A percentile compares a stretch with the other conserved stretches of the same genome.
These are phyloP conservation scores for Melanerpes aurifrons DNA, from an alignment of 2,113 vertebrate genomes.

Conservation along the genomic window DNA sequence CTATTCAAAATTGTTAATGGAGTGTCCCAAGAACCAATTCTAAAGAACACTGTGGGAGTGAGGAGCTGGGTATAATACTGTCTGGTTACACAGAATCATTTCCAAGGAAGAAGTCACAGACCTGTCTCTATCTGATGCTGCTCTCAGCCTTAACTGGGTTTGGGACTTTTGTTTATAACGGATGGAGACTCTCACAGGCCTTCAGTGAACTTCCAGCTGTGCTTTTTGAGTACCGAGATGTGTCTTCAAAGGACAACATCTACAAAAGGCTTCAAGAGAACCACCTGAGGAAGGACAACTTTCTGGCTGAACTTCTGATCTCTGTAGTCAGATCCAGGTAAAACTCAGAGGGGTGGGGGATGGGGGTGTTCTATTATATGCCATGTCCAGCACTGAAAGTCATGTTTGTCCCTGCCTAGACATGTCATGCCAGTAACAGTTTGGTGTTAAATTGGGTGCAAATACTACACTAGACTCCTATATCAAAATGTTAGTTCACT, in stretches of 20 bases:
- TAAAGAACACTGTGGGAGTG: rapidly evolving
- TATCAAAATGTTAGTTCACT: neutral
- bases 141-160: neutral
- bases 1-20: neutral
- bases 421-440: rapidly evolving
- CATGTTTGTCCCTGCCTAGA: rapidly evolving
- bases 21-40: neutral
- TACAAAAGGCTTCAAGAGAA: neutral
- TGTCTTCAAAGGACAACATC: neutral
- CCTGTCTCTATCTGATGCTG: rapidly evolving
- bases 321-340: neutral
- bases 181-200: neutral
- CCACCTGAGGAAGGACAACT: neutral
- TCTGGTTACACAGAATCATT: rapidly evolving
- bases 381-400: neutral
- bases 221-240: neutral
- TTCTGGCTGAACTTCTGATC: neutral
- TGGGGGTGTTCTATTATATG: rapidly evolving
- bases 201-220: rapidly evolving
- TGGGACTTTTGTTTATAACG: neutral
- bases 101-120: neutral
- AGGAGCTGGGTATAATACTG: neutral
- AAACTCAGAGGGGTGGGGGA: neutral
- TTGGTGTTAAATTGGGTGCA: neutral
- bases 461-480: neutral